Evolutionary conservation across 2,797 vertebrate species (phyloP).

Genomic region (Coreius guichenoti): DNA sequence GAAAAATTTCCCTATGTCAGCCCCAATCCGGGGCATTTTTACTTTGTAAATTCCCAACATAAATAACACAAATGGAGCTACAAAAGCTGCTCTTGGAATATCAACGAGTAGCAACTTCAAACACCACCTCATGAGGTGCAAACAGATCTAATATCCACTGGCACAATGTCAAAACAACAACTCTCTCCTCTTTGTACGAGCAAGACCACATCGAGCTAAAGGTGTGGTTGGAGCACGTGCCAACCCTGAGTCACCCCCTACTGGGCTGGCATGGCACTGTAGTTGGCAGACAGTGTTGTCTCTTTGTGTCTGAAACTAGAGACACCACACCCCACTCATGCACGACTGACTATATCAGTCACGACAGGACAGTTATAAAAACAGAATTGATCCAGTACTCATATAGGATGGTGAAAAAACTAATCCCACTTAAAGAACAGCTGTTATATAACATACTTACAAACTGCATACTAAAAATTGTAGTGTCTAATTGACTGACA

Average conservation of each 20-base stretch:
- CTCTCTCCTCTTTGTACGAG: background rate
- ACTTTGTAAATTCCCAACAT: slow-evolving; percentile 3
- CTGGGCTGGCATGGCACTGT: slow-evolving; percentile 39
- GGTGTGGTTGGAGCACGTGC: background rate
- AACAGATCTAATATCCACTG: background rate
- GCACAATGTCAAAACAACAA: slow-evolving; percentile 14
- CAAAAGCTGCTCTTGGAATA: background rate
- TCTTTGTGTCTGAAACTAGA: slow-evolving; percentile 51
- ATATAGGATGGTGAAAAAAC: slow-evolving; percentile 5
- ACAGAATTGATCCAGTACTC: background rate
- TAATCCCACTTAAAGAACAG: slow-evolving; percentile 7
- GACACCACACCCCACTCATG: slow-evolving; percentile 1
- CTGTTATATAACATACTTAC: slow-evolving; percentile 13
- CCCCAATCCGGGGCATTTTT: background rate
- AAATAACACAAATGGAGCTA: background rate
- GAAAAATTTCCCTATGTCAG: background rate
- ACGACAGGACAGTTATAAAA: slow-evolving; percentile 11
- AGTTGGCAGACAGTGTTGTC: slow-evolving; percentile 40
- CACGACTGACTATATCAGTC: slow-evolving; percentile 28
- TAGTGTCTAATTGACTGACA: background rate
- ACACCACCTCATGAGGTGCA: background rate
- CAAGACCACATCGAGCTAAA: background rate
- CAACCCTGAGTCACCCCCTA: slow-evolving; percentile 25
- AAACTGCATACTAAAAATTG: background rate
- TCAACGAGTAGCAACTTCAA: background rate